A percentile compares a stretch with the other conserved stretches of the same genome.
Conservation (phyloP, 2,113 vertebrate genomes). For the Rallus limicola region DNA sequence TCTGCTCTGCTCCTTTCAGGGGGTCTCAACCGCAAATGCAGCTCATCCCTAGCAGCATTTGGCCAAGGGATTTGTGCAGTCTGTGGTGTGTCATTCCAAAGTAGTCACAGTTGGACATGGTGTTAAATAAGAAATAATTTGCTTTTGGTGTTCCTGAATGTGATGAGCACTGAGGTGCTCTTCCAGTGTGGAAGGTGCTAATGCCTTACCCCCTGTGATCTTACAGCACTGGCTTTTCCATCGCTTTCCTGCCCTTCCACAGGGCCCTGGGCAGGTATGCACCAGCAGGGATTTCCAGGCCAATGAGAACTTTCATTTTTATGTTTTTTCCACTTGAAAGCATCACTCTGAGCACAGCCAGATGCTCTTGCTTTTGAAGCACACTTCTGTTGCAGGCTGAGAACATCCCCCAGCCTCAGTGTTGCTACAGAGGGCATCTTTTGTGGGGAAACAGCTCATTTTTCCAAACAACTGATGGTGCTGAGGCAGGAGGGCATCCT, state of each 20-base stretch:
- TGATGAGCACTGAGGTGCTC: background rate
- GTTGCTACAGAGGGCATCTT: background rate
- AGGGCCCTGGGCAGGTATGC: background rate
- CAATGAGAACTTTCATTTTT: background rate
- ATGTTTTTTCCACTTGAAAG: background rate
- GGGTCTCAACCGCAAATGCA: background rate
- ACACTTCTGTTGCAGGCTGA: background rate
- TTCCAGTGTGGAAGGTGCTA: background rate
- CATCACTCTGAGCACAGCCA: background rate
- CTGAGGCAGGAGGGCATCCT: background rate
- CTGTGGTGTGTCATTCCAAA: background rate
- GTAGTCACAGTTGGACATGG: background rate
- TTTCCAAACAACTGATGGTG: background rate
- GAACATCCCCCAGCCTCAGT: background rate
- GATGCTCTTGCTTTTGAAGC: background rate
- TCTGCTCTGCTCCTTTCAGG: background rate
- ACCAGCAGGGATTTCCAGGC: background rate
- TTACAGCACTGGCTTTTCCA: background rate
- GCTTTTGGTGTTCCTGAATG: rapidly evolving
- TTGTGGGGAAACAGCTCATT: rapidly evolving
- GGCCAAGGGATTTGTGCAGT: background rate
- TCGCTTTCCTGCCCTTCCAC: background rate
- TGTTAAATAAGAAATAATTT: background rate
- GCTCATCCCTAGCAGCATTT: background rate
- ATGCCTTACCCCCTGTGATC: background rate